Conservation (phyloP, 1,140 invertebrate genomes). For the Coenobita brevimanus region DNA sequence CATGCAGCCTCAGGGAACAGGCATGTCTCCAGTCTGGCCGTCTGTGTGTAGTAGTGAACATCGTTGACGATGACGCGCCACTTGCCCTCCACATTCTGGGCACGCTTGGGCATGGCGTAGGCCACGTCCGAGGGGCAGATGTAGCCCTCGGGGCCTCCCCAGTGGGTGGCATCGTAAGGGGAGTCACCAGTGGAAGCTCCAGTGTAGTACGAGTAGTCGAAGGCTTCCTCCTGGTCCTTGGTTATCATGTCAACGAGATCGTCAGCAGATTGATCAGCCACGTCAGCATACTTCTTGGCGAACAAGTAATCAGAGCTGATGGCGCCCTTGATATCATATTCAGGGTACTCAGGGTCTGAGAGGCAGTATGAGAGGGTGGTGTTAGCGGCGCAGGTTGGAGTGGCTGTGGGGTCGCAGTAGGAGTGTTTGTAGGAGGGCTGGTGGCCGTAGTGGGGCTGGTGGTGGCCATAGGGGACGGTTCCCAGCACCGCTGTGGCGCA, state of each 20-base stretch:
- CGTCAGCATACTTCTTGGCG: constrained; percentile 70
- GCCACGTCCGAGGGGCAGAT: constrained; percentile 73
- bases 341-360: constrained; percentile 69
- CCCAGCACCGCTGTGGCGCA: constrained; percentile 39
- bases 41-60: constrained; percentile 71
- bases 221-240: constrained; percentile 69
- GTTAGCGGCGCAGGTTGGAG: constrained; percentile 69
- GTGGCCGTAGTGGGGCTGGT: constrained; percentile 45
- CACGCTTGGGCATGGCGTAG: constrained; percentile 72
- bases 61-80: constrained; percentile 71
- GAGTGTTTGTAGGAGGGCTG: constrained; percentile 46
- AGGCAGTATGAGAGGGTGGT: constrained; percentile 64
- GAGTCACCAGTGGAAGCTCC: constrained; percentile 67
- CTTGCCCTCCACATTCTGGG: constrained; percentile 71
- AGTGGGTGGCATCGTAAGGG: constrained; percentile 69
- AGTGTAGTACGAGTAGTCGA: constrained; percentile 70
- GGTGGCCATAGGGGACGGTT: constrained; percentile 45
- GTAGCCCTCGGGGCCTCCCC: constrained; percentile 71
- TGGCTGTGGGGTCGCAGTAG: constrained; percentile 69
- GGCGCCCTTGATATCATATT: constrained; percentile 70
- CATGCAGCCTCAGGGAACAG: constrained; percentile 70
- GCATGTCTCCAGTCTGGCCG: constrained; percentile 70
- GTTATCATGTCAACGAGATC: constrained; percentile 69
- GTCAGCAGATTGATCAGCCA: constrained; percentile 70
- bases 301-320: constrained; percentile 68